Evolutionary conservation across 2,113 vertebrate genomes (phyloP).

Genomic region (Prunella himalayana): DNA sequence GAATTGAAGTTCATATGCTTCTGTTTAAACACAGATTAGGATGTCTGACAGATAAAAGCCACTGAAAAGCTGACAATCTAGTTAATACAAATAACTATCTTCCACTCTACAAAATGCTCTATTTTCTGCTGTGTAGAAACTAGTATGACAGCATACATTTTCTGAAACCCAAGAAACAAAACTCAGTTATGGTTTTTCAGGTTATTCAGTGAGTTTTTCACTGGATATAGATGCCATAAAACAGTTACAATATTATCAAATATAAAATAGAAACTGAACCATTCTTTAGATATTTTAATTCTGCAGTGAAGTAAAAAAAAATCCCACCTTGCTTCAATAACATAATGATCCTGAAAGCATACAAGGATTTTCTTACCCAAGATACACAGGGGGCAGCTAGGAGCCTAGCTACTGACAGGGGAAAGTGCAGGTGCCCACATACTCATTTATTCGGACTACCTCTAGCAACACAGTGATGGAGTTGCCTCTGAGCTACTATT

Average conservation of each 20-base stretch:
- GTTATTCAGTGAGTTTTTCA: not conserved
- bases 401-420: not conserved
- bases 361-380: not conserved
- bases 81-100: conserved; percentile 73
- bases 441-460: not conserved
- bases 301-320: not conserved
- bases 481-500: not conserved
- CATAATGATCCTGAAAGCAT: not conserved
- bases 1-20: conserved; percentile 72
- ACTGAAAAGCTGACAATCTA: conserved; percentile 73
- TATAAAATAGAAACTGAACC: not conserved
- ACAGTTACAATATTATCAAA: not conserved
- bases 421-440: not conserved
- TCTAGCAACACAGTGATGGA: not conserved
- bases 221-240: not conserved
- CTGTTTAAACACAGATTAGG: conserved; percentile 79
- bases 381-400: not conserved
- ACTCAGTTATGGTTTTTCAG: not conserved
- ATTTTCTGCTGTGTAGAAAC: not conserved
- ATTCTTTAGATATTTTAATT: not conserved
- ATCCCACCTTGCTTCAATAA: not conserved
- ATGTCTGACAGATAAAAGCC: conserved; percentile 73
- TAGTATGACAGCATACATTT: not conserved
- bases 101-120: conserved; percentile 42
- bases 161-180: conserved; percentile 31